phyloP scores from a whole-genome alignment of 2,797 vertebrate species.

The Heteromormyrus szaboi region DNA sequence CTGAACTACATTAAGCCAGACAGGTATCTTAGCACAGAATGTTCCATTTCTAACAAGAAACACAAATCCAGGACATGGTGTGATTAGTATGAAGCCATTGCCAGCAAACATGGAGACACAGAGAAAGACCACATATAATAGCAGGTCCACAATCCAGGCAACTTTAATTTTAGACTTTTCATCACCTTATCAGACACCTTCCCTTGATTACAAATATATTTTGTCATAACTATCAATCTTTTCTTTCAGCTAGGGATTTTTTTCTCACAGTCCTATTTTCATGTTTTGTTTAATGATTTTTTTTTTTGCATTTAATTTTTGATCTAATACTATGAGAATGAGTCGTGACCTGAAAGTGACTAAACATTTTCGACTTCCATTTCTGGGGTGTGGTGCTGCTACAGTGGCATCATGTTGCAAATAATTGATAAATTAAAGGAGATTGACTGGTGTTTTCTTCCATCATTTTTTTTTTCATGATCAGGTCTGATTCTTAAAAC shows the following conservation, averaged over 20 bases:
- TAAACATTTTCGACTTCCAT: background rate
- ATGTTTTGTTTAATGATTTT: background rate
- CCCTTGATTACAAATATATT: background rate
- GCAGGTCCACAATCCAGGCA: background rate
- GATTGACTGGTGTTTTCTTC: background rate
- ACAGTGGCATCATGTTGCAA: background rate
- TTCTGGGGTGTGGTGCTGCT: background rate
- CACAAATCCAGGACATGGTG: background rate
- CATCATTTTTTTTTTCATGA: background rate
- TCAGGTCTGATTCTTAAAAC: background rate
- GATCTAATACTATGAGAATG: background rate
- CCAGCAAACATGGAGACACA: background rate
- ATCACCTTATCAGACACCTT: background rate
- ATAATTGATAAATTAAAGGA: background rate
- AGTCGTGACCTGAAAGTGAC: background rate
- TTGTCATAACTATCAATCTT: background rate
- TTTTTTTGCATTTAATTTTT: background rate
- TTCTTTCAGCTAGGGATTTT: background rate
- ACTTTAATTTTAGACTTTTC: background rate
- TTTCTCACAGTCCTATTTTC: background rate
- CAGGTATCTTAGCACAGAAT: slow-evolving; percentile 75
- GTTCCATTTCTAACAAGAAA: slow-evolving; percentile 69
- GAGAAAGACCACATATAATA: background rate
- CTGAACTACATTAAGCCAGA: slow-evolving; percentile 69
- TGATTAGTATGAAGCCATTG: background rate